Evolutionary conservation across 2,888 invertebrate species (phyloP), one percentile per base, ranked within the genome.

Genomic region (Leptopilina myrica): DNA sequence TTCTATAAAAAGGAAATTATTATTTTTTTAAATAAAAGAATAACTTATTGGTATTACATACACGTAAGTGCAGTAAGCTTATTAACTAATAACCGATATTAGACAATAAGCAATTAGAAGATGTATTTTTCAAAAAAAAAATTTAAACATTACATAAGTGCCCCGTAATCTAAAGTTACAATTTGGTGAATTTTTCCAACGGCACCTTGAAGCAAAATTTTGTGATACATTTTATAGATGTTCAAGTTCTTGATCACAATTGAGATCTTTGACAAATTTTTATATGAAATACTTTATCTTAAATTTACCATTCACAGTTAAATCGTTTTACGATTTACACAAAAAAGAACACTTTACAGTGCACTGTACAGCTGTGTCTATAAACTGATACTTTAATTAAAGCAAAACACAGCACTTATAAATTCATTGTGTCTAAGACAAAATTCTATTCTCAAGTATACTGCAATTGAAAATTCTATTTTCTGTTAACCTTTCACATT

Each of bases 91-190:
- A 56, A 56, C n/a, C 33, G 40, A 15, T 5, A 12, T 33, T 49
- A 33, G 69, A 7, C 15, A n/a, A 26, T 73, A 73, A 56, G 12
- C 67, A 73, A 73, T 73, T 14, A 73, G 26, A 33, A 33, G 73
- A 33, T 56, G 73, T 56, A 56, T 73, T 56, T 56, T n/a, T 56
- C 53, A 73, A 33, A 69, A 11, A 26, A 73, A 33, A 69, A 11
- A 26, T 66, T 59, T 73, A 56, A 56, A 73, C 9, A 56, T 73
- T 73, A 73, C 33, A 73, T 73, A 56, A 56, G 56, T 73, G 73
- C 56, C 40, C 40, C 53, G 53, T 56, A 56, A 56, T 49, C 56
- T 73, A 73, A 40, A 33, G 33, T 73, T 33, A 73, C 73, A 33
- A 56, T 56, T n/a, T 56, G 33, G 56, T 73, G 56, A 40, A 73